Conservation (phyloP, 2,888 invertebrate genomes). For the Cerastis rubricosa region DNA sequence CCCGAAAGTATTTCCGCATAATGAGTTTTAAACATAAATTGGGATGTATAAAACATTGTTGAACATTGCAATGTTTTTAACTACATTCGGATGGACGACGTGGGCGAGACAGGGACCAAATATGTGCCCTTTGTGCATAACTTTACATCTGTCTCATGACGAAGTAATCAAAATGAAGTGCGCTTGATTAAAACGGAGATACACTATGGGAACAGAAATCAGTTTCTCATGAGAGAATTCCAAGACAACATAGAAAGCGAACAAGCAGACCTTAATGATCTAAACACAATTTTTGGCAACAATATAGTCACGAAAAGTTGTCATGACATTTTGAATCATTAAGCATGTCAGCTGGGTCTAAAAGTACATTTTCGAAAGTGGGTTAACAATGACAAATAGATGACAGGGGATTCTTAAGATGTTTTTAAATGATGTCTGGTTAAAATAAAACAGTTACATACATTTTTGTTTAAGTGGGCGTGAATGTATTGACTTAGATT, state of each 20-base stretch:
- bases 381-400: conserved; percentile 82
- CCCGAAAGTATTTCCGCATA: conserved; percentile 31
- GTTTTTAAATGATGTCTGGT: conserved; percentile 65
- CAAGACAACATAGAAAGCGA: conserved; percentile 68
- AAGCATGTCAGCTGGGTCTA: conserved; percentile 72
- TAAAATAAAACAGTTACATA: conserved; percentile 59
- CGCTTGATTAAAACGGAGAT: conserved; percentile 58
- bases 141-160: conserved; percentile 57
- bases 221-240: conserved; percentile 66
- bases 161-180: conserved; percentile 63
- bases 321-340: conserved; percentile 77
- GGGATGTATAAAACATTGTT: conserved; percentile 65
- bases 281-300: conserved; percentile 76
- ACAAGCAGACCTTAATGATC: conserved; percentile 73
- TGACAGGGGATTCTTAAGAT: conserved; percentile 70
- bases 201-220: conserved; percentile 33
- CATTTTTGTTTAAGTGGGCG: conserved; percentile 47
- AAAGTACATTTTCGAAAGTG: conserved; percentile 75
- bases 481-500: conserved; percentile 49
- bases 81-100: conserved; percentile 49
- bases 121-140: conserved; percentile 54
- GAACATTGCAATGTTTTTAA: conserved; percentile 57
- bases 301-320: conserved; percentile 75
- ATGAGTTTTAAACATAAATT: conserved; percentile 51
- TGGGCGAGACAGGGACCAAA: conserved; percentile 58